These are phyloP conservation scores for Matsumyia berberina DNA, from an alignment of 2,888 invertebrate genomes.

Conservation along the genomic window DNA sequence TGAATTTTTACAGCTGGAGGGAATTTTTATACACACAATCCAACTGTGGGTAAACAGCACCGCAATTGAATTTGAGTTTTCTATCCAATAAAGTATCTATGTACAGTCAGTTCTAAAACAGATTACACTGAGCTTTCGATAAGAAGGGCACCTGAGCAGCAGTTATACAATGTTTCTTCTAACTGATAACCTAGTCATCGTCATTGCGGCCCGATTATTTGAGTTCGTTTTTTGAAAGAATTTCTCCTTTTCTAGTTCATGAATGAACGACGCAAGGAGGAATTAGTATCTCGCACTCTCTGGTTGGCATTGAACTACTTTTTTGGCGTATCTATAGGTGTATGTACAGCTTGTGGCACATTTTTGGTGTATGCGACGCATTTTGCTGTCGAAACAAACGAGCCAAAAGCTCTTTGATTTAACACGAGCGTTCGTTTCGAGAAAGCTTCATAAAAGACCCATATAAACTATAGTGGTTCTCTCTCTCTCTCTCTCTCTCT, in stretches of 20 bases:
- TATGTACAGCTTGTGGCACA: slow-evolving; percentile 31
- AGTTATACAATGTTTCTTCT: slow-evolving; percentile 40
- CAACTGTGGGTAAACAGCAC: not conserved
- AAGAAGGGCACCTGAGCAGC: slow-evolving; percentile 19
- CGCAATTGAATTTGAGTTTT: slow-evolving; percentile 11
- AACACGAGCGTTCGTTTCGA: slow-evolving; percentile 12
- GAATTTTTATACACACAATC: slow-evolving; percentile 10
- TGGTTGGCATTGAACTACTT: slow-evolving; percentile 66
- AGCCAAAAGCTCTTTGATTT: slow-evolving; percentile 31
- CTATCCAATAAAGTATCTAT: slow-evolving; percentile 11
- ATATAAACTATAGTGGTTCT: not conserved
- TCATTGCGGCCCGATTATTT: slow-evolving; percentile 40
- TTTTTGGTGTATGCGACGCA: slow-evolving; percentile 37
- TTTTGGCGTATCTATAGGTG: slow-evolving; percentile 32
- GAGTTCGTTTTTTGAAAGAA: slow-evolving; percentile 37
- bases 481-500: too few relatives aligned
- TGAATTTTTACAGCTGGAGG: slow-evolving; percentile 11
- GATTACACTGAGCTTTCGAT: slow-evolving; percentile 21
- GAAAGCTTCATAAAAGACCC: slow-evolving; percentile 19
- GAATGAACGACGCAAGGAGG: slow-evolving; percentile 54
- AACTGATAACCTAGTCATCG: slow-evolving; percentile 38
- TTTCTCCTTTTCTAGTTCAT: slow-evolving; percentile 63
- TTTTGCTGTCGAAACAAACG: slow-evolving; percentile 15
- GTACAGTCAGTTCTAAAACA: not conserved
- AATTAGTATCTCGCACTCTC: slow-evolving; percentile 49